A percentile compares a stretch with the other conserved stretches of the same genome.
These are phyloP conservation scores for Polymixis flavicincta DNA, from an alignment of 2,888 invertebrate genomes.

Conservation along the genomic window DNA sequence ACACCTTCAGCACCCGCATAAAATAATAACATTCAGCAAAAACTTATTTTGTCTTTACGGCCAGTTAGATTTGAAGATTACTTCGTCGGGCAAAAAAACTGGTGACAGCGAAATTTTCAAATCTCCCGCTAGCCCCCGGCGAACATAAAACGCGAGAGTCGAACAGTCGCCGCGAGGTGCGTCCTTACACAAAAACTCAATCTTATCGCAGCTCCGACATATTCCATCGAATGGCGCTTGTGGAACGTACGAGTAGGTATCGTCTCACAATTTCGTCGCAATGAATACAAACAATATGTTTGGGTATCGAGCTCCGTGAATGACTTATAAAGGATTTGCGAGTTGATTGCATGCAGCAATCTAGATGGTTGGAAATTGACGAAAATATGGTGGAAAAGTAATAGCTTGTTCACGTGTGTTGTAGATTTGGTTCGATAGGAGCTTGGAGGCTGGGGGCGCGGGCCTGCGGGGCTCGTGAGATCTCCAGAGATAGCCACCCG, in stretches of 20 bases:
- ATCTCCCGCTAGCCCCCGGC: conserved; percentile 72
- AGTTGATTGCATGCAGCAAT: conserved; percentile 60
- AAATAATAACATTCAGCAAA: conserved; percentile 63
- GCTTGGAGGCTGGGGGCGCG: conserved; percentile 40
- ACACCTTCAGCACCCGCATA: conserved; percentile 63
- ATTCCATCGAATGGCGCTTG: conserved; percentile 37
- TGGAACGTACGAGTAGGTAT: conserved; percentile 19
- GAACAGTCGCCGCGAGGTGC: conserved; percentile 79
- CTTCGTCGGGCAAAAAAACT: conserved; percentile 76
- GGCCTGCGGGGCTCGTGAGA: conserved; percentile 56
- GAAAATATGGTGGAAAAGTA: conserved; percentile 47
- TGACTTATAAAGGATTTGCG: conserved; percentile 60
- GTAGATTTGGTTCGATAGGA: conserved; percentile 33
- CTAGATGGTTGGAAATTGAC: conserved; percentile 58
- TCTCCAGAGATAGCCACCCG: conserved; percentile 66
- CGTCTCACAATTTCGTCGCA: conserved; percentile 45
- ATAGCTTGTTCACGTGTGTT: conserved; percentile 59
- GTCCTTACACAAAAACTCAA: conserved; percentile 77
- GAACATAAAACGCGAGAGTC: conserved; percentile 70
- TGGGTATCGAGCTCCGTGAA: conserved; percentile 53
- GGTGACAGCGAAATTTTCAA: conserved; percentile 81
- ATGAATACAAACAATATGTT: conserved; percentile 66
- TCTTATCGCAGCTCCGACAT: conserved; percentile 70
- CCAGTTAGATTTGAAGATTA: conserved; percentile 85
- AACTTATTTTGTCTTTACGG: conserved; percentile 82